Evolutionary conservation across 2,797 vertebrate species (phyloP).

Genomic region (Sandelia bainsii): DNA sequence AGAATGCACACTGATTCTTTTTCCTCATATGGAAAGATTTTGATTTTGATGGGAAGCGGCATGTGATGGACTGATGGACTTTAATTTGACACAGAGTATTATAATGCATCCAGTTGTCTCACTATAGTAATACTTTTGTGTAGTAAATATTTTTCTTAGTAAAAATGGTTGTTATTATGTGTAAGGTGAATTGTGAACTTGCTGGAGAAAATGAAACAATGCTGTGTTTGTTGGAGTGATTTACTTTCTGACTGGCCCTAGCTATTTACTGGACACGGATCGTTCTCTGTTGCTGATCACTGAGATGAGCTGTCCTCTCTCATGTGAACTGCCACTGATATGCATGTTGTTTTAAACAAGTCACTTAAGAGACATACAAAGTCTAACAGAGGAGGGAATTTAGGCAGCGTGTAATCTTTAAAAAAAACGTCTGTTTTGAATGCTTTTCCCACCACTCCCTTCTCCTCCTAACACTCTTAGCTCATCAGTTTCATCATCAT

Average conservation of each 20-base stretch:
- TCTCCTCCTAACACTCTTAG: constrained; percentile 62
- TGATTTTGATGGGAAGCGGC: constrained; percentile 34
- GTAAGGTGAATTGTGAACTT: constrained; percentile 16
- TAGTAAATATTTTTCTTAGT: neutral
- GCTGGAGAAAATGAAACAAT: constrained; percentile 38
- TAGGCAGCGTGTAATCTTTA: neutral
- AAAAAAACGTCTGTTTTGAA: neutral
- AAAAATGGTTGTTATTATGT: constrained; percentile 20
- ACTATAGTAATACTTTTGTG: neutral
- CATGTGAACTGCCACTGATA: constrained; percentile 5
- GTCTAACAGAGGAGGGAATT: constrained; percentile 32
- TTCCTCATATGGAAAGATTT: constrained; percentile 65
- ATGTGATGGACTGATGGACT: constrained; percentile 20
- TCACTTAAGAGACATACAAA: constrained; percentile 3
- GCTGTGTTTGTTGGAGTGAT: constrained; percentile 33
- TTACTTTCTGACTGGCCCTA: constrained; percentile 25
- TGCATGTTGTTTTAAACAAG: constrained; percentile 15
- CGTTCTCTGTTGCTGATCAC: constrained; percentile 1
- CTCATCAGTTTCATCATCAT: constrained; percentile 85
- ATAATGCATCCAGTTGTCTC: neutral
- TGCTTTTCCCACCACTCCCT: rapidly evolving
- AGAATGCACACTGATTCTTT: constrained; percentile 60
- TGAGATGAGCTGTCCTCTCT: neutral
- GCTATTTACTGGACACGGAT: constrained; percentile 25
- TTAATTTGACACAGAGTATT: constrained; percentile 6